Evolutionary conservation across 2,113 vertebrate species (phyloP).

Genomic region (Clarias batrachus): DNA sequence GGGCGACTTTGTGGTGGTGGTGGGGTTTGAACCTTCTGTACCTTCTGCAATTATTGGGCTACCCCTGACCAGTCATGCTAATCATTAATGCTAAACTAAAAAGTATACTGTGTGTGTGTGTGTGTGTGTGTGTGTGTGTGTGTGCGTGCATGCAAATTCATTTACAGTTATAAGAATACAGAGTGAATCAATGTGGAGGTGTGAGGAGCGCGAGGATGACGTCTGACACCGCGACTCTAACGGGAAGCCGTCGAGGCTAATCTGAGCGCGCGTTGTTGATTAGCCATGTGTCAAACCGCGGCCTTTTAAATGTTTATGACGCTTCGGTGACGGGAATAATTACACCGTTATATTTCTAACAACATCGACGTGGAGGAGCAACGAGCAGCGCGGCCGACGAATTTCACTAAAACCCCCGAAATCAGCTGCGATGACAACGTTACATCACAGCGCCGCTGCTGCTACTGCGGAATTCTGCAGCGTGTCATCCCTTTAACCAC

Average conservation of each 20-base stretch:
- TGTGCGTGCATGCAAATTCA: background rate
- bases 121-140: slow-evolving; percentile 16
- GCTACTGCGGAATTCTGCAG: background rate
- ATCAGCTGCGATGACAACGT: background rate
- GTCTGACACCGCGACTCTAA: background rate
- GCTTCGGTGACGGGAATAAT: background rate
- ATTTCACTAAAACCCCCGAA: background rate
- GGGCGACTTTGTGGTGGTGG: no score
- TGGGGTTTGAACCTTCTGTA: no score
- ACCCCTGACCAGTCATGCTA: background rate
- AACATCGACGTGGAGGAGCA: background rate
- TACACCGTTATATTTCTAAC: background rate
- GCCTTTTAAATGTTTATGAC: background rate
- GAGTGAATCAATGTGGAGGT: background rate
- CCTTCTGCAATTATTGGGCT: background rate
- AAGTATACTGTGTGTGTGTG: background rate
- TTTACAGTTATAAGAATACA: background rate
- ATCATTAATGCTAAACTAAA: background rate
- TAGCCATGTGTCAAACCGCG: background rate
- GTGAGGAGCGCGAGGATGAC: background rate
- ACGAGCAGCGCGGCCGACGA: background rate
- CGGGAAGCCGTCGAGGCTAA: background rate
- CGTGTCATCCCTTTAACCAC: no score
- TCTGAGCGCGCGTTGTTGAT: background rate
- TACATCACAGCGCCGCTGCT: background rate